Evolutionary conservation across 2,113 vertebrate genomes (phyloP).

Genomic region (Odocoileus hemionus): DNA sequence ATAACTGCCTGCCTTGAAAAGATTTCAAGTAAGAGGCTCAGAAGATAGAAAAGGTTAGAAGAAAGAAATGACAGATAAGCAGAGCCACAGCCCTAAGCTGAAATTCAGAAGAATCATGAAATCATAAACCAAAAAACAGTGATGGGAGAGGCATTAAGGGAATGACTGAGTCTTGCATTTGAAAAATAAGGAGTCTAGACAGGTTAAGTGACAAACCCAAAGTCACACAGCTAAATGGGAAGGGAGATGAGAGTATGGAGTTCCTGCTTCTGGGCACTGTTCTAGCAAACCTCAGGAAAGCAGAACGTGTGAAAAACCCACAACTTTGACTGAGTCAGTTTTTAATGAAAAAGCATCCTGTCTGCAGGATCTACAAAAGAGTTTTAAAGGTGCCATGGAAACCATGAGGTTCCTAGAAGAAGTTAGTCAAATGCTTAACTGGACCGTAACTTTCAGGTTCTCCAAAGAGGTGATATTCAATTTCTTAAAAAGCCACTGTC

Average conservation of each 20-base stretch:
- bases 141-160: background rate
- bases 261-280: background rate
- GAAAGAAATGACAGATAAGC: background rate
- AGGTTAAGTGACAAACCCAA: background rate
- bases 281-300: background rate
- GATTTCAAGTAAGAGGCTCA: slow-evolving; percentile 45
- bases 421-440: background rate
- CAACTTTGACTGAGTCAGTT: background rate
- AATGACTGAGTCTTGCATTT: background rate
- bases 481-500: background rate
- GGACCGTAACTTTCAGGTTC: background rate
- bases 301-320: background rate
- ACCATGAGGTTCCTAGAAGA: background rate
- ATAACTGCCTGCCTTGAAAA: slow-evolving; percentile 57
- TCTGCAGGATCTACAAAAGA: background rate
- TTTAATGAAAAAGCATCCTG: background rate
- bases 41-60: slow-evolving; percentile 44
- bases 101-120: background rate
- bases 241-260: background rate
- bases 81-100: slow-evolving; percentile 1
- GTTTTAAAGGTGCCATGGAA: background rate
- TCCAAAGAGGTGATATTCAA: background rate
- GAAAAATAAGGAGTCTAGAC: background rate
- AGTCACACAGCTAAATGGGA: background rate
- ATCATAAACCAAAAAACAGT: background rate